Evolutionary conservation across 2,797 vertebrate species (phyloP).

Genomic region (Sitta carolinensis): DNA sequence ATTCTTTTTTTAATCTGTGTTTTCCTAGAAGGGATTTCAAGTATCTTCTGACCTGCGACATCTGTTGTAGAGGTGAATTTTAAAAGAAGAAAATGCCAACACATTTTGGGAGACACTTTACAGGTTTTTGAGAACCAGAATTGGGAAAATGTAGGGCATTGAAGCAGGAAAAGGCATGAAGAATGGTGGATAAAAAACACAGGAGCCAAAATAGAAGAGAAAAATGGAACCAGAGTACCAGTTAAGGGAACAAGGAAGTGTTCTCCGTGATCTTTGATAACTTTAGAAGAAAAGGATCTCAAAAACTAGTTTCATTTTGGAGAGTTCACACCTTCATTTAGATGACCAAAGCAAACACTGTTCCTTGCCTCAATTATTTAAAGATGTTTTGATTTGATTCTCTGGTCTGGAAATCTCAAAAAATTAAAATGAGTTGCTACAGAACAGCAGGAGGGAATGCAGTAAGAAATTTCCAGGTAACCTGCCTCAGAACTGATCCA

Average conservation of each 20-base stretch:
- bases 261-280: background rate
- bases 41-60: background rate
- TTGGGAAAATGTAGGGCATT: background rate
- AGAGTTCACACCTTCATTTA: background rate
- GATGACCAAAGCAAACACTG: background rate
- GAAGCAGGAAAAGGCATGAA: background rate
- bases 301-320: background rate
- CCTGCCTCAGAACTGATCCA: background rate
- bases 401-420: background rate
- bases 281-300: background rate
- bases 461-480: background rate
- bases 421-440: background rate
- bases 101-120: background rate
- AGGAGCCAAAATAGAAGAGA: slow-evolving; percentile 30
- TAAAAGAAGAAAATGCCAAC: background rate
- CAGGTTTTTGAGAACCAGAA: background rate
- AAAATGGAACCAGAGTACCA: background rate
- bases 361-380: background rate
- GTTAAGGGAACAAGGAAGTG: background rate
- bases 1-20: background rate
- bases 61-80: background rate
- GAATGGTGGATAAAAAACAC: background rate
- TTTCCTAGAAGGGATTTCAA: background rate
- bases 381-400: background rate
- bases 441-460: background rate